Evolutionary conservation across 1,140 invertebrate genomes (phyloP).

Genomic region (Drosophila micromelanica): DNA sequence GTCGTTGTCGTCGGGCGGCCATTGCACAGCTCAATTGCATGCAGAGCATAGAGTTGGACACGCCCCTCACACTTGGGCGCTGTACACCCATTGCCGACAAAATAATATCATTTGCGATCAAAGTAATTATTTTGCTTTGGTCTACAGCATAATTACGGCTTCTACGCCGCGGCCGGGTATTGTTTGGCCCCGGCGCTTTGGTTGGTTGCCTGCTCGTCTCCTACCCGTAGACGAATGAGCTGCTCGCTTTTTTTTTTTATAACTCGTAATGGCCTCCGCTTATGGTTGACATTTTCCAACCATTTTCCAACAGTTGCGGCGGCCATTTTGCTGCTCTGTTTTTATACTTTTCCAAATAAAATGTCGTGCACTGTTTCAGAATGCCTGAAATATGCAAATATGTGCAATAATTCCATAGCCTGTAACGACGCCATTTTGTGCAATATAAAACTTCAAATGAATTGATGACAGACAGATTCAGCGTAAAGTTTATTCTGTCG

Average conservation of each 20-base stretch:
- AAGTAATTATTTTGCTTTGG: conserved; percentile 84
- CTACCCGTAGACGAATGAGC: conserved; percentile 9
- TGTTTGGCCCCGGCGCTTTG: conserved; percentile 67
- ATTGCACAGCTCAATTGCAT: conserved; percentile 47
- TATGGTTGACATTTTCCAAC: conserved; percentile 43
- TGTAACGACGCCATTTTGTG: background rate
- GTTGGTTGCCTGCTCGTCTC: conserved; percentile 48
- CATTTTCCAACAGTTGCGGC: conserved; percentile 35
- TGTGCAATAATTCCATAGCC: too few relatives aligned
- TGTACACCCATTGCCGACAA: conserved; percentile 61
- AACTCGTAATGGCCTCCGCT: conserved; percentile 25
- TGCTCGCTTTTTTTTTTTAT: conserved; percentile 3
- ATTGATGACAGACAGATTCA: too few relatives aligned
- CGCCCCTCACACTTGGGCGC: conserved; percentile 33
- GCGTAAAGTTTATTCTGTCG: too few relatives aligned
- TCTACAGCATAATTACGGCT: conserved; percentile 82
- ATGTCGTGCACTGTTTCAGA: conserved; percentile 60
- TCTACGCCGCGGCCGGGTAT: conserved; percentile 53
- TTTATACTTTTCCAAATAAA: conserved; percentile 69
- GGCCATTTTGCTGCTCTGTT: conserved; percentile 36
- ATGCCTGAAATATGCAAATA: conserved; percentile 64
- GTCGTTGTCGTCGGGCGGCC: conserved; percentile 30
- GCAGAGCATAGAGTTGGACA: conserved; percentile 31
- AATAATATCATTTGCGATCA: conserved; percentile 84
- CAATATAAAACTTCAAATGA: background rate